A percentile compares a stretch with the other conserved stretches of the same genome.
Conservation (phyloP, 1,140 invertebrate species). For the Tribolium castaneum region DNA sequence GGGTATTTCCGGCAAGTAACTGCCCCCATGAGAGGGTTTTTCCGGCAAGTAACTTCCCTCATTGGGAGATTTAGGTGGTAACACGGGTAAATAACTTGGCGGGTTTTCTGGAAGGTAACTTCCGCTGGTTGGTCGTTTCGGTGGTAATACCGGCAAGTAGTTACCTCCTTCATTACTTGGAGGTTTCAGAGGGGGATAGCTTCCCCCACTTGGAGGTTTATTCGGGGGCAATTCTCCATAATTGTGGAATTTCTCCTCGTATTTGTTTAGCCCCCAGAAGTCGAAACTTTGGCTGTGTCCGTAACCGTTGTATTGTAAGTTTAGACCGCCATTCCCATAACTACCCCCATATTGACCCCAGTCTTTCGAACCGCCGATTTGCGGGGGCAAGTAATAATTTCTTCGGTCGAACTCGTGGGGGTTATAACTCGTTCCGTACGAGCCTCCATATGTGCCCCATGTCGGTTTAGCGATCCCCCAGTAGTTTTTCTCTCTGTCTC, state of each 20-base stretch:
- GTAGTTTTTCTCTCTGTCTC: conserved; percentile 46
- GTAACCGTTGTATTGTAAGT: conserved; percentile 50
- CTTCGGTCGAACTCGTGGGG: conserved; percentile 46
- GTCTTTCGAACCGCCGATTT: conserved; percentile 46
- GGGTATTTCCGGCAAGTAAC: conserved; percentile 15
- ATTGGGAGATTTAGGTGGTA: conserved; percentile 25
- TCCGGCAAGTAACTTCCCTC: conserved; percentile 32
- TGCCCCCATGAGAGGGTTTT: conserved; percentile 12
- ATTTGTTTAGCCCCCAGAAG: conserved; percentile 57
- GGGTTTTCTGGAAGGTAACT: not conserved
- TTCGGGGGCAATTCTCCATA: conserved; percentile 29
- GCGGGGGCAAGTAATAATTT: conserved; percentile 54
- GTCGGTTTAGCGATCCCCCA: conserved; percentile 48
- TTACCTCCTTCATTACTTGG: not conserved
- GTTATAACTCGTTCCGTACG: conserved; percentile 60
- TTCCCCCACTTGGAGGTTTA: not conserved
- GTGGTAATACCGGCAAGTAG: conserved; percentile 25
- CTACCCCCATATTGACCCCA: conserved; percentile 62
- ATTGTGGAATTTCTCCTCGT: conserved; percentile 39
- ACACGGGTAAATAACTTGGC: not conserved
- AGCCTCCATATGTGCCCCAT: conserved; percentile 63
- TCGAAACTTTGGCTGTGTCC: conserved; percentile 61
- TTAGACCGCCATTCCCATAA: conserved; percentile 60
- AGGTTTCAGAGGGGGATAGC: conserved; percentile 3
- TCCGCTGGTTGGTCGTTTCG: not conserved